Evolutionary conservation across 2,113 vertebrate species (phyloP).

Genomic region (Cebus imitator): DNA sequence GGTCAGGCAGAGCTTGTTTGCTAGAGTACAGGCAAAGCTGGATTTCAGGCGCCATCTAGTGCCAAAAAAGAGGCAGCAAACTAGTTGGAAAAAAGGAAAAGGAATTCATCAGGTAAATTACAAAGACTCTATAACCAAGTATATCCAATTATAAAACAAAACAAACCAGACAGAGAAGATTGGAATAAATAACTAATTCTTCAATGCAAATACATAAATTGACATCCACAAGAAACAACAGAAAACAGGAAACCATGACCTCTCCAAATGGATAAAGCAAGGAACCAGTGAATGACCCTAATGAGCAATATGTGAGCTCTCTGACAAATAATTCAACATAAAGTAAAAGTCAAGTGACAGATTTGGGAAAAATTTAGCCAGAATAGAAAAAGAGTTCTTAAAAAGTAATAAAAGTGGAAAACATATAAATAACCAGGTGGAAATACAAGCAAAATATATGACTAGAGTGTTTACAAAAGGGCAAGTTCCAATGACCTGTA

Average conservation of each 20-base stretch:
- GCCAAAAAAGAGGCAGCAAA: not conserved
- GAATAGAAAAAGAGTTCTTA: not conserved
- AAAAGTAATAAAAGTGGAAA: not conserved
- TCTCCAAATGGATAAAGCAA: not conserved
- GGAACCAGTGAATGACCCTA: not conserved
- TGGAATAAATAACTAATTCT: not conserved
- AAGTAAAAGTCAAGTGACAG: not conserved
- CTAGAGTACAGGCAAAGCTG: not conserved
- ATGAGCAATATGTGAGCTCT: not conserved
- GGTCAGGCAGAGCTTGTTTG: not conserved
- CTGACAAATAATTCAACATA: not conserved
- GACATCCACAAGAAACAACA: not conserved
- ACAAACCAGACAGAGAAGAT: not conserved
- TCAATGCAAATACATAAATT: not conserved
- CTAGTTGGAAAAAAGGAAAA: not conserved
- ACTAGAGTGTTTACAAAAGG: not conserved
- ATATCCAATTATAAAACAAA: not conserved
- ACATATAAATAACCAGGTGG: not conserved
- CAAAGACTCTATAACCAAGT: not conserved
- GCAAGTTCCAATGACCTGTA: not conserved
- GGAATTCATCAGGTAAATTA: not conserved
- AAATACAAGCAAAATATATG: not conserved
- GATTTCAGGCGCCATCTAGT: not conserved
- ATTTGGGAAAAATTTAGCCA: not conserved
- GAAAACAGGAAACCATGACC: not conserved